Conservation (phyloP, 2,888 invertebrate genomes). For the Eueremaeus valkanovi region DNA sequence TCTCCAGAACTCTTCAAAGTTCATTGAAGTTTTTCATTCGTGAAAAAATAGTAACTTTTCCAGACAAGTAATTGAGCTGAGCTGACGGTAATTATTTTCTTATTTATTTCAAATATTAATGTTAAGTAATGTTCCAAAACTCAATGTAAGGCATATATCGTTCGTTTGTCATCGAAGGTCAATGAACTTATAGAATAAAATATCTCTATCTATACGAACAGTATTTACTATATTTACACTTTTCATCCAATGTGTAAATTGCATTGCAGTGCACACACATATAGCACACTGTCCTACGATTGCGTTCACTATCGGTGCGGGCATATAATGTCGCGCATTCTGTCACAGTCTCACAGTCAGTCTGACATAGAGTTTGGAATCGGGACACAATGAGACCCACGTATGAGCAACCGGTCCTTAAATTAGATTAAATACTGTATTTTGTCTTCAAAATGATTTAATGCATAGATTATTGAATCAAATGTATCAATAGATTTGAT, state of each 20-base stretch:
- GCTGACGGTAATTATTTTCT: slow-evolving; percentile 5
- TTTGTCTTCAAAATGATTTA: too few relatives aligned
- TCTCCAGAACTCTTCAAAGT: neutral
- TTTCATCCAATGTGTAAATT: neutral
- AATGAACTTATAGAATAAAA: slow-evolving; percentile 1
- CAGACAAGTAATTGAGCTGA: slow-evolving; percentile 27
- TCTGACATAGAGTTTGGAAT: neutral
- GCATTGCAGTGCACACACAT: slow-evolving; percentile 8
- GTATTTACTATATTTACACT: slow-evolving; percentile 8
- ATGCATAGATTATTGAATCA: too few relatives aligned
- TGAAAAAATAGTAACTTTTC: slow-evolving; percentile 18
- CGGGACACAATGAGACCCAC: neutral
- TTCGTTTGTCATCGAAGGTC: slow-evolving; percentile 8
- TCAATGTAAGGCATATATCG: neutral
- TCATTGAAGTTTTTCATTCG: slow-evolving; percentile 29
- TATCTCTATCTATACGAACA: too few relatives aligned
- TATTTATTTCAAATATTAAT: neutral
- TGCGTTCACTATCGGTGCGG: neutral
- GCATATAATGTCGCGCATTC: neutral
- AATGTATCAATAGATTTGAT: too few relatives aligned
- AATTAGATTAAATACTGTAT: too few relatives aligned
- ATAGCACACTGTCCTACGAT: neutral
- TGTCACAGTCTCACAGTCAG: neutral
- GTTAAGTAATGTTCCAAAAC: neutral
- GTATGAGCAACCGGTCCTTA: neutral